Percentiles rank a stretch among this genome's conserved stretches.
These are phyloP conservation scores for Acyrthosiphon pisum DNA, from an alignment of 1,140 invertebrate genomes.

Conservation along the genomic window DNA sequence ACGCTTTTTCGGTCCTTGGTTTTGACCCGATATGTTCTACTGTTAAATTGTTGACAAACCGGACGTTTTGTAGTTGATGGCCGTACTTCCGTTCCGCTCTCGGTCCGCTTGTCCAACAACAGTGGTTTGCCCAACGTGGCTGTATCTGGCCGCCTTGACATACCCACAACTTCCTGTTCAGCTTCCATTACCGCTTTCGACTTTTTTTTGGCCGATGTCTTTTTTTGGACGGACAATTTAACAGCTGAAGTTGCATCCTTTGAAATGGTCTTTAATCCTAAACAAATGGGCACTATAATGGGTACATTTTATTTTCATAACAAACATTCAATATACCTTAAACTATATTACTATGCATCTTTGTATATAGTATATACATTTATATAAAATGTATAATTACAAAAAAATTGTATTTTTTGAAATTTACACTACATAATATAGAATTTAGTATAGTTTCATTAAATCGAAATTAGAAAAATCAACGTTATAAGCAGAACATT, in stretches of 20 bases:
- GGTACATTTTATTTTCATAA: not conserved
- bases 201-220: conserved; percentile 33
- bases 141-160: conserved; percentile 65
- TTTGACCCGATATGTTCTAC: conserved; percentile 57
- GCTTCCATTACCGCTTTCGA: not conserved
- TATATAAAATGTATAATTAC: too few relatives aligned
- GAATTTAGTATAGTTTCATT: not conserved
- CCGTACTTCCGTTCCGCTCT: conserved; percentile 22
- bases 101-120: conserved; percentile 63
- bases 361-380: too few relatives aligned
- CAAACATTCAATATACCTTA: too few relatives aligned
- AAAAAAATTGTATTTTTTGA: too few relatives aligned
- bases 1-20: conserved; percentile 57
- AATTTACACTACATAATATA: not conserved
- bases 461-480: not conserved
- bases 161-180: not conserved
- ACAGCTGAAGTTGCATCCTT: conserved; percentile 44
- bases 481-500: not conserved
- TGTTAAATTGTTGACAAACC: conserved; percentile 35
- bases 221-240: conserved; percentile 25
- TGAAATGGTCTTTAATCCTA: conserved; percentile 41
- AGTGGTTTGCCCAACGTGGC: conserved; percentile 69
- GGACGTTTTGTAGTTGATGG: conserved; percentile 55
- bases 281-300: not conserved
- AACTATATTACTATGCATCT: too few relatives aligned